A percentile compares a stretch with the other conserved stretches of the same genome.
phyloP scores from a whole-genome alignment of 2,113 vertebrate genomes.

The Atherinomorus stipes region DNA sequence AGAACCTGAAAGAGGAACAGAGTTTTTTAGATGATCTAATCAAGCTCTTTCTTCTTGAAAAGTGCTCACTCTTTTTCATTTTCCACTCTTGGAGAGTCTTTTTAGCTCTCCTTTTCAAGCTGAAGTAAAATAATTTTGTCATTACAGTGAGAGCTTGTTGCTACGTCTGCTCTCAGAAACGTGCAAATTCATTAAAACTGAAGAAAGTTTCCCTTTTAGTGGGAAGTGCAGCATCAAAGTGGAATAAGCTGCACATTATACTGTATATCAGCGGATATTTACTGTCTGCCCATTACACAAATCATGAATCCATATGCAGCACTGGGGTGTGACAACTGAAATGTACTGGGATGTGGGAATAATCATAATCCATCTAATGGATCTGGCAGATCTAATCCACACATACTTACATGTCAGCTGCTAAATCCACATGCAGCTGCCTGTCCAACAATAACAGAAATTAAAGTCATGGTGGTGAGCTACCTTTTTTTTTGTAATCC shows the following conservation, averaged over 20 bases:
- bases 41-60: background rate
- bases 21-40: too few relatives aligned
- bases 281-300: slow-evolving; percentile 5
- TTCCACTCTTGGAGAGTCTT: background rate
- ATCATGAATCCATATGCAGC: slow-evolving; percentile 23
- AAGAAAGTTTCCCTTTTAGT: background rate
- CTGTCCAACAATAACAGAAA: slow-evolving; percentile 76
- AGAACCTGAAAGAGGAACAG: too few relatives aligned
- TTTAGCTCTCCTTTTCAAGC: background rate
- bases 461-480: slow-evolving; percentile 53
- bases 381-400: slow-evolving; percentile 69
- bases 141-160: background rate
- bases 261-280: background rate
- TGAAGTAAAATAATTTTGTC: background rate
- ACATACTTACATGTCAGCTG: slow-evolving; percentile 49
- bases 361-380: slow-evolving; percentile 78
- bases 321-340: slow-evolving; percentile 55
- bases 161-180: too few relatives aligned
- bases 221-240: background rate
- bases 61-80: background rate
- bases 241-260: background rate
- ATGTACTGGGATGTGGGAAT: slow-evolving; percentile 57
- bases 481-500: slow-evolving; percentile 73
- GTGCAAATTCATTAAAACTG: background rate
- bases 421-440: slow-evolving; percentile 58